Percentiles rank a stretch among this genome's conserved stretches.
Evolutionary conservation across 2,888 invertebrate genomes (phyloP).

Genomic region (Beris chalybata): DNA sequence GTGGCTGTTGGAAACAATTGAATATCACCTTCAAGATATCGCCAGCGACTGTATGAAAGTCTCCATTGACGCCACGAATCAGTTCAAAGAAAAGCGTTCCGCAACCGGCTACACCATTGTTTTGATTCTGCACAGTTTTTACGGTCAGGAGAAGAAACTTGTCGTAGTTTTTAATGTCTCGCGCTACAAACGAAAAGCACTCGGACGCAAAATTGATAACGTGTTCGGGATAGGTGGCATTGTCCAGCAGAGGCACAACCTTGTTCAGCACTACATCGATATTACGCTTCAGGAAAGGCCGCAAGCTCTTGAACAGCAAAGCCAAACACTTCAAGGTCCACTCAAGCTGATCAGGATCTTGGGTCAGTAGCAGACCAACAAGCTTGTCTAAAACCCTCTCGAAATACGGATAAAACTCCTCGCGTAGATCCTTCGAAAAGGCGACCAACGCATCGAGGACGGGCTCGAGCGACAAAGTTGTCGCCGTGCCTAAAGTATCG

Average conservation of each 20-base stretch:
- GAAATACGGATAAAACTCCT: slow-evolving; percentile 88
- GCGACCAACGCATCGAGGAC: slow-evolving; percentile 83
- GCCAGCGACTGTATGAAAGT: slow-evolving; percentile 83
- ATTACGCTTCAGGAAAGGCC: slow-evolving; percentile 80
- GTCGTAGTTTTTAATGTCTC: slow-evolving; percentile 81
- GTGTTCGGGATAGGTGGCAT: slow-evolving; percentile 73
- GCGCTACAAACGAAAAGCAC: slow-evolving; percentile 91
- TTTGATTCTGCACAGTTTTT: slow-evolving; percentile 65
- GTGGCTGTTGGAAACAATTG: slow-evolving; percentile 61
- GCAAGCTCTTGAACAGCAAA: slow-evolving; percentile 86
- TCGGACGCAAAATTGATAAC: slow-evolving; percentile 93
- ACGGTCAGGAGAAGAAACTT: slow-evolving; percentile 73
- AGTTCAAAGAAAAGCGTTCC: slow-evolving; percentile 88
- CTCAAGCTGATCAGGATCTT: slow-evolving; percentile 83
- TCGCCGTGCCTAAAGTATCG: slow-evolving; percentile 71
- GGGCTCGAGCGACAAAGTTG: slow-evolving; percentile 76
- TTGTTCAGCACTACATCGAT: slow-evolving; percentile 71
- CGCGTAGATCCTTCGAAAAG: slow-evolving; percentile 81
- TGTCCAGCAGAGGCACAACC: slow-evolving; percentile 75
- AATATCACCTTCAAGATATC: slow-evolving; percentile 70
- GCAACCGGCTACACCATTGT: slow-evolving; percentile 75
- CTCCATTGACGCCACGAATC: slow-evolving; percentile 76
- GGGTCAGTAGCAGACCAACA: slow-evolving; percentile 70
- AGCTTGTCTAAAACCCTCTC: slow-evolving; percentile 73
- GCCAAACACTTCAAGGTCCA: slow-evolving; percentile 84